A percentile compares a stretch with the other conserved stretches of the same genome.
These are phyloP conservation scores for Porites lutea DNA, from an alignment of 64 coral and sea anemone species.

Conservation along the genomic window DNA sequence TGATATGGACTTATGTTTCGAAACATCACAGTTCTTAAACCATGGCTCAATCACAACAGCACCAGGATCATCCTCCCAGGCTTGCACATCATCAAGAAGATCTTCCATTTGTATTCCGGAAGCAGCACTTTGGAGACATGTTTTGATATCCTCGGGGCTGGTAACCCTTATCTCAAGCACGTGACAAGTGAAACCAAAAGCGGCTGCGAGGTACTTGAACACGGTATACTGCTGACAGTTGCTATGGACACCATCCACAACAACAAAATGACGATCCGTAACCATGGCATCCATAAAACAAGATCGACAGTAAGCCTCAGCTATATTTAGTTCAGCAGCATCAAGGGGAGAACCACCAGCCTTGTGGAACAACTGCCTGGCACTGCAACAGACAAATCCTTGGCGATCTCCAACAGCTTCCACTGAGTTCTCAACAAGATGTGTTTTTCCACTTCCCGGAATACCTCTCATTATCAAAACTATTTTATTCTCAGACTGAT, in stretches of 20 bases:
- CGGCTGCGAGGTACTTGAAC: slow-evolving; percentile 49
- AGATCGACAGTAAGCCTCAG: slow-evolving; percentile 79
- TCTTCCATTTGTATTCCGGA: slow-evolving; percentile 50
- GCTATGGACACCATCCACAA: slow-evolving; percentile 70
- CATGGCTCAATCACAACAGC: slow-evolving; percentile 63
- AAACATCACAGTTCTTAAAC: slow-evolving; percentile 57
- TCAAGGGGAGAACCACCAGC: slow-evolving; percentile 50
- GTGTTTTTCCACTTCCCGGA: slow-evolving; percentile 82
- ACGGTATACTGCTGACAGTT: slow-evolving; percentile 77
- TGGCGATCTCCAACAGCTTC: slow-evolving; percentile 34
- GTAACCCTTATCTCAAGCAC: slow-evolving; percentile 73
- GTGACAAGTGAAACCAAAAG: slow-evolving; percentile 64
- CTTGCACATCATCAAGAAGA: slow-evolving; percentile 37
- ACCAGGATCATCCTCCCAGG: slow-evolving; percentile 72
- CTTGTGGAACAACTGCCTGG: slow-evolving; percentile 85
- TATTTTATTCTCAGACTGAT: slow-evolving; percentile 14
- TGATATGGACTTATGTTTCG: background rate
- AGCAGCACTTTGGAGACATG: slow-evolving; percentile 47
- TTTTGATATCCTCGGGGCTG: slow-evolving; percentile 54
- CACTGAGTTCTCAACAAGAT: slow-evolving; percentile 72
- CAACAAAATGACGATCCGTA: slow-evolving; percentile 62
- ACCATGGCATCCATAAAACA: slow-evolving; percentile 67
- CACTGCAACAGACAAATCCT: slow-evolving; percentile 41
- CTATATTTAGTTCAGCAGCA: slow-evolving; percentile 76
- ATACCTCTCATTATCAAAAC: slow-evolving; percentile 83